Evolutionary conservation across 1,140 invertebrate species (phyloP), one percentile per base, ranked within the genome.

Genomic region (Drosophila kikkawai): DNA sequence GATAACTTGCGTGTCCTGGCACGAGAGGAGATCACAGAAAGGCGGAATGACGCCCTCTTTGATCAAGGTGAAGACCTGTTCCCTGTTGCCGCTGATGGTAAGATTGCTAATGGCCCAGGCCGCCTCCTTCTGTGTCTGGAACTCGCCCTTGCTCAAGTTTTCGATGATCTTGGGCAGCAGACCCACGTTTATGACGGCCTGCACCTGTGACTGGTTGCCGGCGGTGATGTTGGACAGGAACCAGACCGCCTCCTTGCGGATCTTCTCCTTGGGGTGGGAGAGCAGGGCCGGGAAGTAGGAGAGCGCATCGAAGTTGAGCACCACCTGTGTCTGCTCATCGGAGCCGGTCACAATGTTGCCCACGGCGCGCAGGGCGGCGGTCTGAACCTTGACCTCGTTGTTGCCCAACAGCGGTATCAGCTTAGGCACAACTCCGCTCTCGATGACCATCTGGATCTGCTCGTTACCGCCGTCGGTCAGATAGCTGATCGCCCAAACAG

Each of bases 331-430:
- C 93, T 99, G 99, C 78, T 99, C 98, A 93, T 99, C 99, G 1
- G 98, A 99, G 22, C 99, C 99, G 13, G 99, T 99, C 1, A 99
- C 99, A 90, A 99, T 99, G 94, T 99, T 99, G 29, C 99, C 99
- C 15, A 99, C 97, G 13, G 99, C 99, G 80, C 99, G 94, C 22
- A 99, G 94, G 1, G 99, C 98, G 26, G 99, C 99, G 7, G 99
- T 99, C 94, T 99, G 97, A 11, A 99, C 97, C 95, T 99, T 99
- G 34, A 98, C 98, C 94, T 99, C 99, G 85, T 96, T 97, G 94
- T 99, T 98, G 79, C 97, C 98, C 3, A 99, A 94, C 39, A 99
- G 94, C 6, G 98, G 98, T 90, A 99, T 98, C 66, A 99, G 94
- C 93, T 96, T 97, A 34, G 98, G 97, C 51, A 99, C 98, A 47